Conservation (phyloP, 1,140 invertebrate genomes). For the Oedothorax gibbosus region DNA sequence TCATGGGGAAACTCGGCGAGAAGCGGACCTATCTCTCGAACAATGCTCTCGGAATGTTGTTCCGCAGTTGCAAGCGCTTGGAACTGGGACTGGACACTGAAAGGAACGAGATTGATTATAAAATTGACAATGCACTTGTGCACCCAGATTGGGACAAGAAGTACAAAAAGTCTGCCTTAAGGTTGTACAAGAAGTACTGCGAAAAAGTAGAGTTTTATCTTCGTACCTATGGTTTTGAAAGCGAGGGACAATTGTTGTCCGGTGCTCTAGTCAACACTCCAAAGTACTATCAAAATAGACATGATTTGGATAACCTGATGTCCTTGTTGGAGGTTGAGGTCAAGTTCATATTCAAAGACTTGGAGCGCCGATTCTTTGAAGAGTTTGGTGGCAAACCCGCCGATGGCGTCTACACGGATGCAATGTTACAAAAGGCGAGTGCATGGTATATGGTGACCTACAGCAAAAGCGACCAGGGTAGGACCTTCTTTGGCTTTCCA, state of each 20-base stretch:
- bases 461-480: background rate
- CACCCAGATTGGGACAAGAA: conserved; percentile 57
- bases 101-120: conserved; percentile 26
- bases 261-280: conserved; percentile 54
- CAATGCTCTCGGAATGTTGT: conserved; percentile 65
- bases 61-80: conserved; percentile 59
- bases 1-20: conserved; percentile 63
- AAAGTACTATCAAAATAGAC: conserved; percentile 19
- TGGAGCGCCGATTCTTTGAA: conserved; percentile 40
- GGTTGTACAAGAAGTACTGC: conserved; percentile 45
- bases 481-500: conserved; percentile 53
- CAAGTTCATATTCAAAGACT: conserved; percentile 41
- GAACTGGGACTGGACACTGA: conserved; percentile 45
- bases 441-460: conserved; percentile 65
- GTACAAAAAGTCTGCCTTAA: conserved; percentile 54
- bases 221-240: conserved; percentile 63
- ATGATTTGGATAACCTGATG: conserved; percentile 45
- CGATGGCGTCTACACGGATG: conserved; percentile 36
- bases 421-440: conserved; percentile 62
- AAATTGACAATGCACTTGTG: conserved; percentile 25
- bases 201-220: conserved; percentile 62
- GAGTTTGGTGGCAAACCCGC: conserved; percentile 61
- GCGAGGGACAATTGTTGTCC: conserved; percentile 64
- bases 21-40: conserved; percentile 65
- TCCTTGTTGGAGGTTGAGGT: conserved; percentile 37